Evolutionary conservation across 2,888 invertebrate genomes (phyloP).

Genomic region (Caenorhabditis sulstoni): DNA sequence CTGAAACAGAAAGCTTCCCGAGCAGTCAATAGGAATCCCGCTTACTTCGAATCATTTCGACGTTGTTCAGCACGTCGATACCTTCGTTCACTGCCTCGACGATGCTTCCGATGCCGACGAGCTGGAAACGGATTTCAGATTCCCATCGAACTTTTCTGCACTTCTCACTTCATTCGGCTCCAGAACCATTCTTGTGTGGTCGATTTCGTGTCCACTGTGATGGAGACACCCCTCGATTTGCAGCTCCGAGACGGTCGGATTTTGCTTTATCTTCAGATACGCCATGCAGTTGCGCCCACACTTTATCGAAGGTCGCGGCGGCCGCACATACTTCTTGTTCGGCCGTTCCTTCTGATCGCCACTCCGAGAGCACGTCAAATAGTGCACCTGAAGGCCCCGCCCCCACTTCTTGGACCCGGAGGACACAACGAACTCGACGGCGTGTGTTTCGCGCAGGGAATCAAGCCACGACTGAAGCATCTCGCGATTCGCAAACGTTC

Average conservation of each 20-base stretch:
- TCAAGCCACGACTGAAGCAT: conserved; percentile 67
- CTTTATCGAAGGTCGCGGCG: conserved; percentile 67
- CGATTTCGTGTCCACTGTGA: conserved; percentile 69
- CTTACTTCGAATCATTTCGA: conserved; percentile 14
- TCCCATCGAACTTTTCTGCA: too few species aligned
- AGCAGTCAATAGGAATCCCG: too few species aligned
- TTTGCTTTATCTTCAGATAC: conserved; percentile 70
- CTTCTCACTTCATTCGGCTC: conserved; percentile 56
- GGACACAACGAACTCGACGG: conserved; percentile 68
- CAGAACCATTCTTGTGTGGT: conserved; percentile 60
- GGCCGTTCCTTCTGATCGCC: conserved; percentile 70
- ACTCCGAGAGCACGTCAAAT: conserved; percentile 67
- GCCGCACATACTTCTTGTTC: conserved; percentile 68
- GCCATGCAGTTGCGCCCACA: conserved; percentile 71
- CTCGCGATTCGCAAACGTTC: conserved; percentile 64
- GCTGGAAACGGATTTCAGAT: too few species aligned
- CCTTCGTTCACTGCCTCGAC: conserved; percentile 57
- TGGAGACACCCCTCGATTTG: conserved; percentile 70
- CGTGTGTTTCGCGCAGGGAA: conserved; percentile 63
- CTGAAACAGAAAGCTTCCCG: too few species aligned
- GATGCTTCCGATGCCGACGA: conserved; percentile 40
- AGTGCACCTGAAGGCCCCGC: conserved; percentile 66
- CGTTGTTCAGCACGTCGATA: conserved; percentile 47
- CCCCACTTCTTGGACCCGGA: conserved; percentile 71
- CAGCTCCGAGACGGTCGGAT: conserved; percentile 64